phyloP scores from a whole-genome alignment of 2,888 invertebrate species.

The Yponomeuta evonymella region DNA sequence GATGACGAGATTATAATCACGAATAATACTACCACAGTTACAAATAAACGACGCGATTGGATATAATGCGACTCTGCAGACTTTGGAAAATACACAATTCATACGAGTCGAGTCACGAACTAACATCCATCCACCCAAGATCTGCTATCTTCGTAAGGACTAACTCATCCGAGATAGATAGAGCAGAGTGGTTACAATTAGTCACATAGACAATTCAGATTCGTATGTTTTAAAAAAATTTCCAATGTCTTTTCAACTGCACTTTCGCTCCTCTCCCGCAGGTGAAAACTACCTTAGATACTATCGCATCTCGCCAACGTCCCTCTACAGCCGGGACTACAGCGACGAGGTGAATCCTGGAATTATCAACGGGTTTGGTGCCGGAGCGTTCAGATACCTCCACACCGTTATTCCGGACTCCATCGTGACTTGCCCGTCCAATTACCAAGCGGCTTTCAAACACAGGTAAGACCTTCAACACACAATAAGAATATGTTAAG shows the following conservation, averaged over 20 bases:
- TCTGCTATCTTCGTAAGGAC: no score
- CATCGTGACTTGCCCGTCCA: constrained; percentile 51
- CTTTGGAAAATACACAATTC: no score
- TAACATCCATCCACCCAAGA: no score
- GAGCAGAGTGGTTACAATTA: no score
- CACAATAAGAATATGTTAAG: no score
- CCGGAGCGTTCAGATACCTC: constrained; percentile 82
- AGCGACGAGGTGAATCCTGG: constrained; percentile 78
- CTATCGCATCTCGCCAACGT: constrained; percentile 77
- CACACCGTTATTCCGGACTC: constrained; percentile 78
- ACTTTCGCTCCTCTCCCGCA: constrained; percentile 29
- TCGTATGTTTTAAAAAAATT: no score
- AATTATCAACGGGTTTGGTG: constrained; percentile 80
- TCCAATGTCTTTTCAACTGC: not conserved
- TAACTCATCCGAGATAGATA: not conserved
- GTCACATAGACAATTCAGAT: no score
- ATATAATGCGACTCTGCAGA: no score
- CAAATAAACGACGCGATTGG: no score
- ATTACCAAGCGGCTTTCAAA: constrained; percentile 47
- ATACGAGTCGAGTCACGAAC: no score
- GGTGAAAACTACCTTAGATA: constrained; percentile 75
- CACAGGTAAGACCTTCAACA: constrained; percentile 41
- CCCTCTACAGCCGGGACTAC: constrained; percentile 80
- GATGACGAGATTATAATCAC: no score
- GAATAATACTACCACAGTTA: no score